Percentiles rank a stretch among this genome's conserved stretches.
Conservation (phyloP, 2,113 vertebrate genomes). For the Hippolais icterina region DNA sequence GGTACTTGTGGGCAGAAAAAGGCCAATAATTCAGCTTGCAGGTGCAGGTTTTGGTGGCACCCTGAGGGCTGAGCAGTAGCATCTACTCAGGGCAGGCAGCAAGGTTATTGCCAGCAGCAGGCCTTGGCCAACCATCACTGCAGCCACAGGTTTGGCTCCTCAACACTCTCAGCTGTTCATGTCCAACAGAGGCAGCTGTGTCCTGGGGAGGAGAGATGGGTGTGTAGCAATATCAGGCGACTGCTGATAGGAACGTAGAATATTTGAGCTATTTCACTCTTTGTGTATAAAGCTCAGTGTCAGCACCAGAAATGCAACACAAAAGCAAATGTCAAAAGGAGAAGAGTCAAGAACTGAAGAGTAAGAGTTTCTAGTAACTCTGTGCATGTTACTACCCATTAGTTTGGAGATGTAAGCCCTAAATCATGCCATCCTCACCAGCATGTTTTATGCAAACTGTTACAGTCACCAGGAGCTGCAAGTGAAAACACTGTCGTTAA, state of each 20-base stretch:
- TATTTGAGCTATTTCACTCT: background rate
- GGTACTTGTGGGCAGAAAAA: background rate
- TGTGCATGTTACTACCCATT: background rate
- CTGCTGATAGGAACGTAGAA: slow-evolving; percentile 1
- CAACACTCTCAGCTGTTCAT: background rate
- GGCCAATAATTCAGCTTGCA: background rate
- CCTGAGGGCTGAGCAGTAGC: background rate
- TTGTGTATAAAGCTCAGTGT: background rate
- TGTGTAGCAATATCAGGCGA: background rate
- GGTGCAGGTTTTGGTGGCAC: background rate
- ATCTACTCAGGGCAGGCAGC: background rate
- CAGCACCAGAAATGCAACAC: background rate
- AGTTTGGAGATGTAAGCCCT: background rate
- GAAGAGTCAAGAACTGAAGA: background rate
- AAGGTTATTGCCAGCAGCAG: background rate
- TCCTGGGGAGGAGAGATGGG: background rate
- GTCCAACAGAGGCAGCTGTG: background rate
- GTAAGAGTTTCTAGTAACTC: background rate
- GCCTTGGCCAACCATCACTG: accelerated
- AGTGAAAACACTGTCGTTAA: background rate
- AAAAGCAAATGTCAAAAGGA: background rate
- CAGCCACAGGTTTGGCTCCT: background rate
- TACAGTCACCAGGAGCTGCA: background rate
- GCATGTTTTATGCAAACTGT: background rate
- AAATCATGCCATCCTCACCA: background rate